A percentile compares a stretch with the other conserved stretches of the same genome.
Evolutionary conservation across 1,140 invertebrate species (phyloP).

Genomic region (Agrypnia vestita): DNA sequence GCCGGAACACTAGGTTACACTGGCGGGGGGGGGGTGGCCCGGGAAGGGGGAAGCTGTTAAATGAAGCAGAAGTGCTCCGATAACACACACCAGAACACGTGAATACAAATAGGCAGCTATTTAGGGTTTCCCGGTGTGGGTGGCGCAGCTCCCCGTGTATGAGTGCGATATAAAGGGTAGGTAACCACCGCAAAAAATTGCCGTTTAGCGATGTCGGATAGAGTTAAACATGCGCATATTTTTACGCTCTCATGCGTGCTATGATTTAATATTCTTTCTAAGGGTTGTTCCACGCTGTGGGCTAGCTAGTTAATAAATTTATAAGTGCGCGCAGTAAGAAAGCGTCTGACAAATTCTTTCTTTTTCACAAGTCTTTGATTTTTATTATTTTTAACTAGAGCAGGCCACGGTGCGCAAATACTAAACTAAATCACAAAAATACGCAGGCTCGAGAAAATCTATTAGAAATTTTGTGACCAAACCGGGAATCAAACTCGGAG

Average conservation of each 20-base stretch:
- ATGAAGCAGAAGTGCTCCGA: constrained; percentile 58
- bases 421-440: too few relatives aligned
- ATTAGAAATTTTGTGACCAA: too few relatives aligned
- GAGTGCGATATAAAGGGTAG: constrained; percentile 1
- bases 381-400: too few relatives aligned
- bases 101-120: constrained; percentile 52
- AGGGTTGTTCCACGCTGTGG: background rate
- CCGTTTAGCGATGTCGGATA: constrained; percentile 40
- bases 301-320: too few relatives aligned
- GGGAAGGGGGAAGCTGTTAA: constrained; percentile 49
- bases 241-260: constrained; percentile 28
- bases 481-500: too few relatives aligned
- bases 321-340: too few relatives aligned
- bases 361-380: too few relatives aligned
- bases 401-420: too few relatives aligned
- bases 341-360: too few relatives aligned
- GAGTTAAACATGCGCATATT: constrained; percentile 45
- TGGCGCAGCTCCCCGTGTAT: background rate
- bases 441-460: too few relatives aligned
- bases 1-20: constrained; percentile 14
- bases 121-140: constrained; percentile 24
- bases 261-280: constrained; percentile 43
- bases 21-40: background rate
- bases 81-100: constrained; percentile 54
- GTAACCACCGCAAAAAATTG: constrained; percentile 25